Conservation (phyloP, 2,888 invertebrate genomes). For the Caenorhabditis drosophilae region DNA sequence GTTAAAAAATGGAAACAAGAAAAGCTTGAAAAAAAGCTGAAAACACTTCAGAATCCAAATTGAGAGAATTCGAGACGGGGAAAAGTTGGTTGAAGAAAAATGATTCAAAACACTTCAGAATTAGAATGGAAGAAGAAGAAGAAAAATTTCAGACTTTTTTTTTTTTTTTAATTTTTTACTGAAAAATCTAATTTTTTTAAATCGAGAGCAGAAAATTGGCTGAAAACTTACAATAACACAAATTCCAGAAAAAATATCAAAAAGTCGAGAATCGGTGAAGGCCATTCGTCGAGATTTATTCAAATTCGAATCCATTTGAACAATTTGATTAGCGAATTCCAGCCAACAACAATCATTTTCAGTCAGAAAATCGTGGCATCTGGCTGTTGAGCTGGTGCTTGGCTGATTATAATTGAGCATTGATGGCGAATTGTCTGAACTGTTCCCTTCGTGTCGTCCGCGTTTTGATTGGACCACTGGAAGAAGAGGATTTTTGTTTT, state of each 20-base stretch:
- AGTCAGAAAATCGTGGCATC: not conserved
- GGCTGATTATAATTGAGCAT: not conserved
- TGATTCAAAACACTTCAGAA: not conserved
- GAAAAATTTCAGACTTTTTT: not conserved
- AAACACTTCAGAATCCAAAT: not conserved
- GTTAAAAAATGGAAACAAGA: not conserved
- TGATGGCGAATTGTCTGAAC: not conserved
- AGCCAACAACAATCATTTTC: conserved; percentile 14
- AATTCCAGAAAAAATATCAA: conserved; percentile 14
- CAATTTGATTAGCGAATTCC: conserved; percentile 18
- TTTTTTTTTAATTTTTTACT: no score
- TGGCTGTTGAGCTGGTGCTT: not conserved
- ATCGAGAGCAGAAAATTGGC: no score
- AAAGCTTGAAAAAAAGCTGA: not conserved
- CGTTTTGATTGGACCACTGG: conserved; percentile 11
- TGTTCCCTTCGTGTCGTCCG: not conserved
- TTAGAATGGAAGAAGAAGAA: no score
- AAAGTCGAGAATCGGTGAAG: not conserved
- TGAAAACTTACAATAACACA: conserved; percentile 23
- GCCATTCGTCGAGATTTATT: conserved; percentile 32
- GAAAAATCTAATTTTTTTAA: no score
- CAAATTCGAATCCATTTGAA: conserved; percentile 37
- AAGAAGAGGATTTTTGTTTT: not conserved
- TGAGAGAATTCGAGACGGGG: not conserved
- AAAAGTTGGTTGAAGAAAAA: not conserved